Percentiles rank a stretch among this genome's conserved stretches.
Conservation (phyloP, 2,113 vertebrate species). For the Morone chrysops region DNA sequence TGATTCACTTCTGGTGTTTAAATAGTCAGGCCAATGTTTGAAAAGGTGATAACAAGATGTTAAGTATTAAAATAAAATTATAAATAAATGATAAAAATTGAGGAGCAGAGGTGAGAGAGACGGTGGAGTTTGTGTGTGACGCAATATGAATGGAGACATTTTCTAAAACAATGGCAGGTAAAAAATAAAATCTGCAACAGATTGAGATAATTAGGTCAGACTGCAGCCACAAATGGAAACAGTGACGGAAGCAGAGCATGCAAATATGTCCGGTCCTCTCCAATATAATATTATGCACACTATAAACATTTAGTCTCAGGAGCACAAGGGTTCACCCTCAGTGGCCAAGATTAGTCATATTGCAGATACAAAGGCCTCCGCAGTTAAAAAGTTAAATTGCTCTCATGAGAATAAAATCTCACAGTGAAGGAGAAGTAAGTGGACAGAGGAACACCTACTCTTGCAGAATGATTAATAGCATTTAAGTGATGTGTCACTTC, state of each 20-base stretch:
- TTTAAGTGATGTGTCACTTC: background rate
- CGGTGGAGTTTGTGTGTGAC: background rate
- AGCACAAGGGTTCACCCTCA: conserved; percentile 43
- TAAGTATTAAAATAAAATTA: background rate
- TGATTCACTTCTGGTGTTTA: conserved; percentile 51
- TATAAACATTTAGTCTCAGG: conserved; percentile 66
- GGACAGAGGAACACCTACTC: background rate
- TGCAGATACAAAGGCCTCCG: conserved; percentile 24
- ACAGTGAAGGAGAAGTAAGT: background rate
- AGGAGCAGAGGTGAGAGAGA: background rate
- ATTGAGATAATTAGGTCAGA: conserved; percentile 56
- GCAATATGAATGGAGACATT: background rate
- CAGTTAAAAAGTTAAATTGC: conserved; percentile 25
- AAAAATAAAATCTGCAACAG: conserved; percentile 49
- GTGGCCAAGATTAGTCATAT: conserved; percentile 43
- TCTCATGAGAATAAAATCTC: conserved; percentile 4
- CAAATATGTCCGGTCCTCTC: conserved; percentile 47
- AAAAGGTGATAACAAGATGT: conserved; percentile 44
- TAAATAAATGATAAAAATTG: background rate
- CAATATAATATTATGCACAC: conserved; percentile 43
- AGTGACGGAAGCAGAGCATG: conserved; percentile 41
- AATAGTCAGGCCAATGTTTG: conserved; percentile 37
- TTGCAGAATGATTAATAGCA: background rate
- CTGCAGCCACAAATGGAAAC: conserved; percentile 55
- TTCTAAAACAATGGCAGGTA: conserved; percentile 52